phyloP scores from a whole-genome alignment of 1,140 invertebrate genomes.

The Drosophila auraria region DNA sequence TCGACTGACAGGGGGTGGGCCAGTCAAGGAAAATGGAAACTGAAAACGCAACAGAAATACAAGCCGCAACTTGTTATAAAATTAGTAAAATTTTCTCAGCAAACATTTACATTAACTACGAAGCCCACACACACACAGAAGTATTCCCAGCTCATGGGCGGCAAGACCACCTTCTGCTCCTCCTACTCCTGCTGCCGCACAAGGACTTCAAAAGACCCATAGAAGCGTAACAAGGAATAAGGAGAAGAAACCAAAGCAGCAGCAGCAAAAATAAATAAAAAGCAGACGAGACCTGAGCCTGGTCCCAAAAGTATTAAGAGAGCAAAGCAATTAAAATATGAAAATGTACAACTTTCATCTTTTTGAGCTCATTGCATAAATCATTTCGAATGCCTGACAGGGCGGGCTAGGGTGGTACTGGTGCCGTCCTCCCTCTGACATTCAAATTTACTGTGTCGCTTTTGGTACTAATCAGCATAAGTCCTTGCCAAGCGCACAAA shows the following conservation, averaged over 20 bases:
- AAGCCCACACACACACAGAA: constrained; percentile 40
- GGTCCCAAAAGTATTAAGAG: constrained; percentile 83
- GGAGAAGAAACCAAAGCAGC: constrained; percentile 37
- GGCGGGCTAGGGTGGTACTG: not conserved
- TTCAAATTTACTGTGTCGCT: constrained; percentile 81
- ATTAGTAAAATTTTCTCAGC: constrained; percentile 83
- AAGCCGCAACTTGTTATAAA: constrained; percentile 84
- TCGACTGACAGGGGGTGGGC: constrained; percentile 32
- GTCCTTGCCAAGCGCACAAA: constrained; percentile 63
- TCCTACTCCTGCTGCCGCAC: not conserved
- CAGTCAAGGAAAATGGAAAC: constrained; percentile 43
- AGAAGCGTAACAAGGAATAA: constrained; percentile 70
- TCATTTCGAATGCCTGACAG: constrained; percentile 76
- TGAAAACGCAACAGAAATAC: constrained; percentile 73
- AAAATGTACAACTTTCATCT: constrained; percentile 84
- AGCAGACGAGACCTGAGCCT: constrained; percentile 46
- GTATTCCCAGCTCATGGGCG: constrained; percentile 29
- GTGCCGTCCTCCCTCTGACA: constrained; percentile 39
- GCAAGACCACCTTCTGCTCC: not conserved
- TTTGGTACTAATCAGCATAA: constrained; percentile 81
- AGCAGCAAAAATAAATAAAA: constrained; percentile 42
- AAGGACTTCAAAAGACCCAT: constrained; percentile 78
- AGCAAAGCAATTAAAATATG: constrained; percentile 84
- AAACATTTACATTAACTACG: constrained; percentile 83
- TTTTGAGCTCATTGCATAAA: constrained; percentile 84